Percentiles rank a stretch among this genome's conserved stretches.
These are phyloP conservation scores for Anas flavirostris DNA, from an alignment of 2,797 vertebrate species.

Conservation along the genomic window DNA sequence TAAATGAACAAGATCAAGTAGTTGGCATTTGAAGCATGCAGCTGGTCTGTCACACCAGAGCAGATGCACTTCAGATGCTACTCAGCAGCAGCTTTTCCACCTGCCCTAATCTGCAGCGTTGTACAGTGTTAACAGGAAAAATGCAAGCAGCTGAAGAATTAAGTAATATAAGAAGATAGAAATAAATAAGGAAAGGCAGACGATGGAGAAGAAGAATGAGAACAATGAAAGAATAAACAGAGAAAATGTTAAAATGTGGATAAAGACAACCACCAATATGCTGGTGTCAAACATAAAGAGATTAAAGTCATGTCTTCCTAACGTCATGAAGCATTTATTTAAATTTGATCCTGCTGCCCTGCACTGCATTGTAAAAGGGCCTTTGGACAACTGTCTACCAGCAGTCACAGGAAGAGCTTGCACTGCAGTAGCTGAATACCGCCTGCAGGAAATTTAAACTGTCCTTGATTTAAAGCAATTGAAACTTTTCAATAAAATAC, in stretches of 20 bases:
- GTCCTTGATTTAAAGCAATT: conserved; percentile 34
- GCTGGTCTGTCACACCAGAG: not conserved
- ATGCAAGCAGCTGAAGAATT: not conserved
- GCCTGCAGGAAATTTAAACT: conserved; percentile 9
- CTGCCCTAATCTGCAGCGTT: not conserved
- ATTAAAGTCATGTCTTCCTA: conserved; percentile 23
- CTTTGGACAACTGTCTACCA: conserved; percentile 25
- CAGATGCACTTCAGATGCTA: conserved; percentile 10
- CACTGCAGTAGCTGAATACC: not conserved
- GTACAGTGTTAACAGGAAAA: not conserved
- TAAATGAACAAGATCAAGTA: not conserved
- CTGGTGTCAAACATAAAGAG: conserved; percentile 29
- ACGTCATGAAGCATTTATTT: conserved; percentile 58
- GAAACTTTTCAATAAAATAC: not conserved
- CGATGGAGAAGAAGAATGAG: not conserved
- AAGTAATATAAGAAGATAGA: not conserved
- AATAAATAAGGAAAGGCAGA: not conserved
- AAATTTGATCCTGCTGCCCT: conserved; percentile 10
- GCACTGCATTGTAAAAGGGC: not conserved
- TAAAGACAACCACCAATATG: not conserved
- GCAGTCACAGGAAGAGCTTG: not conserved
- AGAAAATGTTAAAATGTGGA: not conserved
- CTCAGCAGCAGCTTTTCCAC: not conserved
- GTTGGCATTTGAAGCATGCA: not conserved
- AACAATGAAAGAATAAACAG: conserved; percentile 31